Conservation (phyloP, 2,797 vertebrate species). For the Pangasius sanitwongsei region DNA sequence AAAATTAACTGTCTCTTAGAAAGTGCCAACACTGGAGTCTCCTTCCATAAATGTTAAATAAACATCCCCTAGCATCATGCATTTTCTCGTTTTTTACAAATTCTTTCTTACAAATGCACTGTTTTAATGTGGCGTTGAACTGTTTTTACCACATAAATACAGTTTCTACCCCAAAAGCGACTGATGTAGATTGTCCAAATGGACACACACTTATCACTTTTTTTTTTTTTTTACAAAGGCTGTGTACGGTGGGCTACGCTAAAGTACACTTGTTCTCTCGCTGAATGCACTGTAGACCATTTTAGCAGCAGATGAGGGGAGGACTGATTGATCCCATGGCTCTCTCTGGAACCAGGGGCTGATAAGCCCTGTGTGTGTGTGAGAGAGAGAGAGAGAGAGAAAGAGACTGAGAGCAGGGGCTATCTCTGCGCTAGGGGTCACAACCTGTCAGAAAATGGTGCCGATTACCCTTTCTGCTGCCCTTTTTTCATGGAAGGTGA, state of each 20-base stretch:
- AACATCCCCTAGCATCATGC: not conserved
- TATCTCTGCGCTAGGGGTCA: conserved; percentile 65
- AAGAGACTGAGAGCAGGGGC: conserved; percentile 41
- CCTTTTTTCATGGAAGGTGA: conserved; percentile 17
- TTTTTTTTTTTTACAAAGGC: not conserved
- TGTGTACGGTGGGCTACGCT: not conserved
- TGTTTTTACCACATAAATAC: not conserved
- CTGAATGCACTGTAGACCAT: conserved; percentile 15
- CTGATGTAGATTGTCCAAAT: not conserved
- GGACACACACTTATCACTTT: no score
- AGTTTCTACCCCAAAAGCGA: not conserved
- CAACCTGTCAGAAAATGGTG: conserved; percentile 65
- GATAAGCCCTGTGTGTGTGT: conserved; percentile 18
- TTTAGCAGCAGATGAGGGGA: conserved; percentile 20
- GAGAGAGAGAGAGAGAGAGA: conserved; percentile 14
- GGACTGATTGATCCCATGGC: conserved; percentile 37
- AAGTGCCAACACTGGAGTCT: not conserved
- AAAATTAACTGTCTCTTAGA: not conserved
- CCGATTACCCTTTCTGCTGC: conserved; percentile 66
- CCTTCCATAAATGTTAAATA: not conserved
- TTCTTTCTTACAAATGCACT: not conserved
- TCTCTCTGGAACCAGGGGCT: conserved; percentile 14
- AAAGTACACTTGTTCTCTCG: conserved; percentile 1
- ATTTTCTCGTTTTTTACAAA: not conserved
- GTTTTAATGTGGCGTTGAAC: not conserved